Evolutionary conservation across 2,888 invertebrate genomes (phyloP).

Genomic region (Cryptocephalus primarius): DNA sequence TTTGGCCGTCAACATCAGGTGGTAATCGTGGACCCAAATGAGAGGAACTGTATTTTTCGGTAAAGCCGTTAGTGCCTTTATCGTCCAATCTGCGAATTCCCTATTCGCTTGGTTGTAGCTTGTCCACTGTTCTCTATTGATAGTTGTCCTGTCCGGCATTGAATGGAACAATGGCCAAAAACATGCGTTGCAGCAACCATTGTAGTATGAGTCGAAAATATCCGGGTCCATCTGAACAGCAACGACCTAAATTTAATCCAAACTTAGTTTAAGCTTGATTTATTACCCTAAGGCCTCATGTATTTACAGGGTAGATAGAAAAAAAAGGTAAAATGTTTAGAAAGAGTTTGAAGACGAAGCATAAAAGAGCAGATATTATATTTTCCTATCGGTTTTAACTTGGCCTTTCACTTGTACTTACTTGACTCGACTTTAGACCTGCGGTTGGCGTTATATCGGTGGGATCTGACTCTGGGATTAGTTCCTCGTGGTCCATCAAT

Average conservation of each 20-base stretch:
- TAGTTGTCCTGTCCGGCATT: constrained; percentile 80
- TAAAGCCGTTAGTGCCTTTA: constrained; percentile 49
- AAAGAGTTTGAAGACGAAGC: too few species aligned
- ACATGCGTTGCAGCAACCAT: constrained; percentile 85
- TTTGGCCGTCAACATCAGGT: constrained; percentile 84
- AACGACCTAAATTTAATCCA: constrained; percentile 49
- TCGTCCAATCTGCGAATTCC: constrained; percentile 71
- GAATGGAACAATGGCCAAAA: constrained; percentile 91
- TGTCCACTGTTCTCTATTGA: constrained; percentile 72
- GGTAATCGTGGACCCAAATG: constrained; percentile 92
- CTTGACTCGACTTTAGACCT: constrained; percentile 72
- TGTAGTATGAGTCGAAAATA: constrained; percentile 79
- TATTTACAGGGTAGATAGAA: too few species aligned
- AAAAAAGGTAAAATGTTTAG: too few species aligned
- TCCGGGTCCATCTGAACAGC: constrained; percentile 66
- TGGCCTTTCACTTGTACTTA: constrained; percentile 28
- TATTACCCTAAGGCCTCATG: too few species aligned
- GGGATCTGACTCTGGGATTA: constrained; percentile 79
- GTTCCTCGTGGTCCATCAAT: constrained; percentile 61
- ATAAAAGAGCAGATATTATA: too few species aligned
- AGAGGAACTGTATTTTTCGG: constrained; percentile 51
- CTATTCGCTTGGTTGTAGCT: constrained; percentile 71
- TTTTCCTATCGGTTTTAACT: too few species aligned
- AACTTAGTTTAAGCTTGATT: too few species aligned
- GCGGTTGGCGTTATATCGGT: constrained; percentile 79